Evolutionary conservation across 2,888 invertebrate genomes (phyloP).

Genomic region (Aspidapion aeneum): DNA sequence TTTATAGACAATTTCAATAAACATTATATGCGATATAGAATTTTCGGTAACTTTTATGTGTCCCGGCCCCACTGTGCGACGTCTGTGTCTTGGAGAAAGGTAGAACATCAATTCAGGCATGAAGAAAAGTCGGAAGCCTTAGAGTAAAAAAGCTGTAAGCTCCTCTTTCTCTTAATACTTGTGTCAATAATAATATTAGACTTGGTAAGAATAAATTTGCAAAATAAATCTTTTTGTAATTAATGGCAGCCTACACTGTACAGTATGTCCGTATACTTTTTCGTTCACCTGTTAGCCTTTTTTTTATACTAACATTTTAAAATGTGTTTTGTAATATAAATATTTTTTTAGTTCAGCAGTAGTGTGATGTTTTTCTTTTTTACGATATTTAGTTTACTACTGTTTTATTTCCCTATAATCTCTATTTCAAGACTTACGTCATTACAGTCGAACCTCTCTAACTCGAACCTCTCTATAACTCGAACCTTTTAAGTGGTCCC

Average conservation of each 20-base stretch:
- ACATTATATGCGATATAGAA: no score
- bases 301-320: background rate
- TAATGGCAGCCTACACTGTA: no score
- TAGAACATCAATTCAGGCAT: conserved; percentile 17
- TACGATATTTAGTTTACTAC: background rate
- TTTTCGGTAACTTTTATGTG: no score
- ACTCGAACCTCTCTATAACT: background rate
- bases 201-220: conserved; percentile 13
- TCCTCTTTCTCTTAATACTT: conserved; percentile 16
- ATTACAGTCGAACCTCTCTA: background rate
- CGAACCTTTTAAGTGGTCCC: background rate
- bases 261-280: no score
- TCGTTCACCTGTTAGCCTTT: no score
- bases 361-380: background rate
- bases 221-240: conserved; percentile 8
- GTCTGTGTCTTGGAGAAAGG: no score
- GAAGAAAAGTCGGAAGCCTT: conserved; percentile 20
- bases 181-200: conserved; percentile 13
- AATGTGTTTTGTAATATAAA: background rate
- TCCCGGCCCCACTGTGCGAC: no score
- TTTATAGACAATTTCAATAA: no score
- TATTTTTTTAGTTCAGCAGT: background rate
- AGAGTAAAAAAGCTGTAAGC: conserved; percentile 19
- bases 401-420: background rate
- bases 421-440: background rate